These are phyloP conservation scores for human (Homo sapiens) DNA, from an alignment of 2,113 vertebrate genomes.

Conservation along the genomic window GRCh38 chr17:78409001-78409500, in stretches of 20 bases:
- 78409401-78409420: constrained; percentile 52
- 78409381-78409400: constrained; percentile 52
- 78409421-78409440: constrained; percentile 49
- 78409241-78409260: not conserved
- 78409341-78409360: not conserved
- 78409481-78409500: not conserved
- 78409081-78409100: not conserved
- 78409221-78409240: accelerated
- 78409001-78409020: accelerated
- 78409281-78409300: not conserved
- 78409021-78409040: accelerated
- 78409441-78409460: not conserved
- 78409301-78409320: not conserved
- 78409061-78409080: accelerated
- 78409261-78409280: not conserved
- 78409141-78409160: not conserved
- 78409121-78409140: not conserved
- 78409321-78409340: not conserved
- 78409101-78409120: not conserved
- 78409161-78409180: not conserved
- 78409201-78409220: not conserved
- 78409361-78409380: not conserved
- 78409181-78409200: not conserved
- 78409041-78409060: not conserved
- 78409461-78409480: not conserved